These are phyloP conservation scores for Lepus townsendii DNA, from an alignment of 2,797 vertebrate species.

Conservation along the genomic window DNA sequence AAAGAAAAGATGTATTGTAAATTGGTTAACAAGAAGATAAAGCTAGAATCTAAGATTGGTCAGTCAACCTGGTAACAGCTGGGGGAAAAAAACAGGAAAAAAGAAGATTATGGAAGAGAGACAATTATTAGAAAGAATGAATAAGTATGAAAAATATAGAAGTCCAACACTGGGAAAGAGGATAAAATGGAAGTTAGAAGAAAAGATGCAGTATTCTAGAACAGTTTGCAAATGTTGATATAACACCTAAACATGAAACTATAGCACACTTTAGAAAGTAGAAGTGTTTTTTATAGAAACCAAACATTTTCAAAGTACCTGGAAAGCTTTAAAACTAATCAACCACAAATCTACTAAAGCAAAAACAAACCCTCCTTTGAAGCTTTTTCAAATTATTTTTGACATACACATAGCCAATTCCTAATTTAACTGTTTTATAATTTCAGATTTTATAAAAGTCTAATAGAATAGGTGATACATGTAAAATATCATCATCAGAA, in stretches of 20 bases:
- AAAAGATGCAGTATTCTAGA: conserved; percentile 1
- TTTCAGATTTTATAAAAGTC: conserved; percentile 59
- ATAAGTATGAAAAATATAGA: conserved; percentile 48
- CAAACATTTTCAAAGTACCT: conserved; percentile 63
- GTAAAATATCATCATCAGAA: conserved; percentile 34
- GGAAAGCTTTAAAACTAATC: conserved; percentile 63
- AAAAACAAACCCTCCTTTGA: conserved; percentile 57
- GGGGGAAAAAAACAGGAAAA: neutral
- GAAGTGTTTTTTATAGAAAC: conserved; percentile 55
- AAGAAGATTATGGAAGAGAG: conserved; percentile 58
- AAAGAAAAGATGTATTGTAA: conserved; percentile 60
- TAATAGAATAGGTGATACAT: conserved; percentile 52
- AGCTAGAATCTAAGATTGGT: conserved; percentile 66
- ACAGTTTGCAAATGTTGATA: neutral
- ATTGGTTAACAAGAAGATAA: conserved; percentile 49
- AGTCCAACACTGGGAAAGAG: conserved; percentile 25
- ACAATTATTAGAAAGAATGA: conserved; percentile 65
- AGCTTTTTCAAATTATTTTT: conserved; percentile 57
- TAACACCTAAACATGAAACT: neutral
- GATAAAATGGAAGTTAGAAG: conserved; percentile 40
- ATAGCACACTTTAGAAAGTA: conserved; percentile 51
- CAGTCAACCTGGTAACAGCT: conserved; percentile 53
- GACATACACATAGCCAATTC: conserved; percentile 25
- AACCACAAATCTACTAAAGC: conserved; percentile 42
- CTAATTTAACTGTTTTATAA: conserved; percentile 60